Percentiles rank a stretch among this genome's conserved stretches.
phyloP scores from a whole-genome alignment of 2,797 vertebrate species.

The Morelia viridis region DNA sequence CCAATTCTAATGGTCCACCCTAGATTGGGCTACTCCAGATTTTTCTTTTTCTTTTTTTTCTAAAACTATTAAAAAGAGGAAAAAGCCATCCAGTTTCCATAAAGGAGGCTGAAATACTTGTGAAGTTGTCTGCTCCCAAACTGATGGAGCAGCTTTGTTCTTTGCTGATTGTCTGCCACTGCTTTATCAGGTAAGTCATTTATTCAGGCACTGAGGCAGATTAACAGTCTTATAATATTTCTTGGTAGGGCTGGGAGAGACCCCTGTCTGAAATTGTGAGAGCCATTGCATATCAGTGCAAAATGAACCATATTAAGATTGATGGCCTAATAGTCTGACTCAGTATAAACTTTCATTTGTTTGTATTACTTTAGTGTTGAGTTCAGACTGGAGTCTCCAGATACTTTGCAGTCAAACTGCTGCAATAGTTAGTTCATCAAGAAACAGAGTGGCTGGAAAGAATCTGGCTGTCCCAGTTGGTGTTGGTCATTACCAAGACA shows the following conservation, averaged over 20 bases:
- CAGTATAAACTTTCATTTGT: background rate
- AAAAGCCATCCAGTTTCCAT: background rate
- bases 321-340: background rate
- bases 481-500: background rate
- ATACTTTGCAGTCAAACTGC: background rate
- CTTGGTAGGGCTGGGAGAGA: background rate
- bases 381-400: background rate
- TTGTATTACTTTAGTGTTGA: background rate
- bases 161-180: background rate
- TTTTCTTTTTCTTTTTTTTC: background rate
- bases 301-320: background rate
- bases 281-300: background rate
- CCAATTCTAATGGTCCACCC: no score
- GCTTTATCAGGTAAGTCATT: background rate
- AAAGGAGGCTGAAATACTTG: background rate
- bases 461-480: background rate
- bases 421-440: background rate
- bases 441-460: background rate
- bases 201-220: background rate
- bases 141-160: background rate
- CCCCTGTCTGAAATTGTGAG: background rate
- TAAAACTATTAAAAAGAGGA: background rate
- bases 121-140: background rate
- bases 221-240: background rate
- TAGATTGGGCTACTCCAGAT: background rate